Evolutionary conservation across 2,888 invertebrate genomes (phyloP), one percentile per base, ranked within the genome.

Genomic region (Pantelozetes paolii): DNA sequence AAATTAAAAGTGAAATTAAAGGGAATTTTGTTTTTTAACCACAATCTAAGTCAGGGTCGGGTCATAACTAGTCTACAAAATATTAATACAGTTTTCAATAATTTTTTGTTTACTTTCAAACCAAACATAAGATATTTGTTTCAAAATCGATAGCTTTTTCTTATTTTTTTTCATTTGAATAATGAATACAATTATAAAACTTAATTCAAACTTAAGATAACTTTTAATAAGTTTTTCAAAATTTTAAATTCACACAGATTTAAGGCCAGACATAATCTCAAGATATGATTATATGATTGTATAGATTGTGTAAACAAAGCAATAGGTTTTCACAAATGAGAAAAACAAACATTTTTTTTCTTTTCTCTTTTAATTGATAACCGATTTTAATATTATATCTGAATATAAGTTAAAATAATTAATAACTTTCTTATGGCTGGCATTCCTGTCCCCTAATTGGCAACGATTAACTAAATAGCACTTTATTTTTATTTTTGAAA

Each of bases 11-110:
- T 36, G 18, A 36, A 36, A 32, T 64, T n/a, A 36, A 20, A 64
- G 62, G 36, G 36, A 64, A 36, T 36, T 30, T n/a, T 64, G 62
- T 64, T 64, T 32, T 64, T 64, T 11, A 36, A 36, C 11, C 20
- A 45, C 18, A 45, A 69, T 45, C 8, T 69, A 26, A 69, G 69
- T 69, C 69, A 69, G 69, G 69, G 69, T 69, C 69, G 45, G 40
- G 69, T 69, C 69, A 69, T 42, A 28, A 26, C 26, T 8, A 69
- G 69, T 69, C 62, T 64, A 20, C n/a, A 64, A 11, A 36, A 9
- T 36, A 36, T 36, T 9, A 64, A 8, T 32, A 64, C 36, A 36
- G 18, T 18, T 64, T 57, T 57, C 15, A 15, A 32, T 36, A 18
- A 36, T 30, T n/a, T 36, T 20, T 28, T 36, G 20, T 36, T 64